phyloP scores from a whole-genome alignment of 2,888 invertebrate species.

The Chalcis sispes region DNA sequence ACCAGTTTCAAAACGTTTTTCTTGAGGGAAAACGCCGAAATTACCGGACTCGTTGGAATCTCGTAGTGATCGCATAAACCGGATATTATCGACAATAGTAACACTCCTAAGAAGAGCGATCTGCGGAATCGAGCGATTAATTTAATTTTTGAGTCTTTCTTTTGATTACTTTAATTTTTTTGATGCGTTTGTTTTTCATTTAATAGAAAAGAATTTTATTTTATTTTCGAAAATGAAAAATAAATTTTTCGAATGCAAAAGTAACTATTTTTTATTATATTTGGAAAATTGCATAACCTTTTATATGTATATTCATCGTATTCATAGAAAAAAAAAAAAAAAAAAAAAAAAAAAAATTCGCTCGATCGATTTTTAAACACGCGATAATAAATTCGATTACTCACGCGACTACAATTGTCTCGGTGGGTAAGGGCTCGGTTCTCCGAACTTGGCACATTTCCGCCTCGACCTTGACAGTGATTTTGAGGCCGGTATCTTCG shows the following conservation, averaged over 20 bases:
- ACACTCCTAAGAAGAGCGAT: slow-evolving; percentile 76
- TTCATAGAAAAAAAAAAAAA: no score
- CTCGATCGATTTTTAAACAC: neutral
- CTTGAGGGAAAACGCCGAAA: slow-evolving; percentile 79
- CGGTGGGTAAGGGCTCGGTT: slow-evolving; percentile 73
- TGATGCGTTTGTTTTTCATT: neutral
- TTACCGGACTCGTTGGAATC: slow-evolving; percentile 72
- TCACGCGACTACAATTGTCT: slow-evolving; percentile 78
- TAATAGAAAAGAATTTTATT: neutral
- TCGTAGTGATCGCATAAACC: slow-evolving; percentile 72
- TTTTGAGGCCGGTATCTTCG: slow-evolving; percentile 78
- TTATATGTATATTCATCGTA: no score
- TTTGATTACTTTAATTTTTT: neutral
- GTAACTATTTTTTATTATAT: no score
- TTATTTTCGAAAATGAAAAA: no score
- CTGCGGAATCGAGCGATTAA: slow-evolving; percentile 63
- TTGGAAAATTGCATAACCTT: no score
- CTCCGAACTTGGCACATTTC: slow-evolving; percentile 80
- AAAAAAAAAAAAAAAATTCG: neutral
- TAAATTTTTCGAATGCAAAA: no score
- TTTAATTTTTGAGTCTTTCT: neutral
- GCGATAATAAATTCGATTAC: neutral
- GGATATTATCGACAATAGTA: slow-evolving; percentile 73
- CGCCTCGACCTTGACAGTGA: slow-evolving; percentile 79
- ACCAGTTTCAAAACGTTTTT: slow-evolving; percentile 79